Evolutionary conservation across 2,888 invertebrate genomes (phyloP).

Genomic region (Neoaliturus tenellus): DNA sequence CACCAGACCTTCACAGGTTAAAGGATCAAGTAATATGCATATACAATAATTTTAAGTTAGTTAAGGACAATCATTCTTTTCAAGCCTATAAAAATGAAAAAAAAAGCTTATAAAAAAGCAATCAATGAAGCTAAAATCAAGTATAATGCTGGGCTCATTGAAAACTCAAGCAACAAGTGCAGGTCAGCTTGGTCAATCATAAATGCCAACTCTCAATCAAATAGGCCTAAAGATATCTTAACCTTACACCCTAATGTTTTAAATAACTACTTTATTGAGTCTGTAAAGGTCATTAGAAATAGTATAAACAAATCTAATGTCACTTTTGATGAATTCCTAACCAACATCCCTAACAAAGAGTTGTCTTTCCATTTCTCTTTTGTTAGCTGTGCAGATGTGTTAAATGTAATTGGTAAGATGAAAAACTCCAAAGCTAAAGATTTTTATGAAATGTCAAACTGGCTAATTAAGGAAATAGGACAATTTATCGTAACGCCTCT

Average conservation of each 20-base stretch:
- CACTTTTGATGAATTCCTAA: background rate
- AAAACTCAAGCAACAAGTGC: background rate
- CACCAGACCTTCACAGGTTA: background rate
- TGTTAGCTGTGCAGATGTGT: too few relatives aligned
- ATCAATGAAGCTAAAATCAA: background rate
- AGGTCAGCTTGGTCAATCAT: background rate
- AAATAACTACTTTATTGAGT: too few relatives aligned
- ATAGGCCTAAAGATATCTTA: too few relatives aligned
- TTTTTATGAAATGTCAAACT: too few relatives aligned
- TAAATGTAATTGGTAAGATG: too few relatives aligned
- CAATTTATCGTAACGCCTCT: too few relatives aligned
- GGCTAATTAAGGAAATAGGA: too few relatives aligned
- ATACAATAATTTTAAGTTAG: background rate
- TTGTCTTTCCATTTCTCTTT: too few relatives aligned
- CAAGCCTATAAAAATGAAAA: background rate
- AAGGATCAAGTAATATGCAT: background rate
- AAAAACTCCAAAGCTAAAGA: too few relatives aligned
- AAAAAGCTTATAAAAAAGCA: background rate
- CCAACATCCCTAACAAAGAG: background rate
- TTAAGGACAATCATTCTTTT: background rate
- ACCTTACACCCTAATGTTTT: too few relatives aligned
- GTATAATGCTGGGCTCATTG: background rate
- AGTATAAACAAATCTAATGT: too few relatives aligned
- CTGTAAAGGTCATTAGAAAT: too few relatives aligned
- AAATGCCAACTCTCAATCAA: background rate